Percentiles rank a stretch among this genome's conserved stretches.
phyloP scores from a whole-genome alignment of 2,888 invertebrate species.

The Rhingia rostrata region DNA sequence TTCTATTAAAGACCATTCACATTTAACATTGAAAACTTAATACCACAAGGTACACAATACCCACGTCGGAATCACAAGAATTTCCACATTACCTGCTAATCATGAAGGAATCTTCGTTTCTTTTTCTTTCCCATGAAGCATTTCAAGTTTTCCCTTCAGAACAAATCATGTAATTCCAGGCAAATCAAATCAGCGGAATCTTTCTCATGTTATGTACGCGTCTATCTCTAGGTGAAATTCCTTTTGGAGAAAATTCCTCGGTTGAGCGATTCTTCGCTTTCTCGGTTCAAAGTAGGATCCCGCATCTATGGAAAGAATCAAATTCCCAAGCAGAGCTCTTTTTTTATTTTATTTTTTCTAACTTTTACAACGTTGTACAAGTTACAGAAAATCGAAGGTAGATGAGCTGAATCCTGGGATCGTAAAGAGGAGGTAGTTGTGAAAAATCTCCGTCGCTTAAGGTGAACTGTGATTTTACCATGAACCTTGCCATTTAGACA shows the following conservation, averaged over 20 bases:
- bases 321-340: constrained; percentile 12
- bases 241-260: constrained; percentile 13
- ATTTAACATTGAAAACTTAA: neutral
- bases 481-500: constrained; percentile 11
- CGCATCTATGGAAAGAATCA: constrained; percentile 5
- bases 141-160: neutral
- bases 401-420: neutral
- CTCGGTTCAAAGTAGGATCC: constrained; percentile 20
- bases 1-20: neutral
- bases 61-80: constrained; percentile 7
- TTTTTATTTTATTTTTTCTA: neutral
- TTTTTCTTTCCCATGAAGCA: neutral
- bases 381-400: neutral
- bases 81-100: constrained; percentile 21
- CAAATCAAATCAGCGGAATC: constrained; percentile 19
- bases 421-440: neutral
- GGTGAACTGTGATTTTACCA: constrained; percentile 45
- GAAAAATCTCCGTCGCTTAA: constrained; percentile 12
- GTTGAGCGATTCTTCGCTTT: constrained; percentile 27
- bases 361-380: neutral
- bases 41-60: neutral
- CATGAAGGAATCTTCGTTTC: neutral
- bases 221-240: constrained; percentile 35
- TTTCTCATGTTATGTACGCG: constrained; percentile 19
- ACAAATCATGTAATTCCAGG: constrained; percentile 7